phyloP scores from a whole-genome alignment of 1,140 invertebrate species.

The Bemisia tabaci region DNA sequence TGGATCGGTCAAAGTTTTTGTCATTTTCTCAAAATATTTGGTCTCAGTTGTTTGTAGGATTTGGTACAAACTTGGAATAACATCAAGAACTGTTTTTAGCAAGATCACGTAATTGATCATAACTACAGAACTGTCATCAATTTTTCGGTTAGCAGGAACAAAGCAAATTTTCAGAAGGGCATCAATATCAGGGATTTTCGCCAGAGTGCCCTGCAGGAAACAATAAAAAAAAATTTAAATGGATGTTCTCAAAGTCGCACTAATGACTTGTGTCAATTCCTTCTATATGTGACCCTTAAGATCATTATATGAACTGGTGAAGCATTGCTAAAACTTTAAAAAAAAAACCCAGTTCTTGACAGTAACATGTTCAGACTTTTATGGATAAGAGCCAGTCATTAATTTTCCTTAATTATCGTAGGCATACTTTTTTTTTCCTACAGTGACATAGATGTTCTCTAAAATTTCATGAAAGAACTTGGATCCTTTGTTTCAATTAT shows the following conservation, averaged over 20 bases:
- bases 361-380: too few relatives aligned
- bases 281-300: too few relatives aligned
- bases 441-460: too few relatives aligned
- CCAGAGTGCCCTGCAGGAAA: neutral
- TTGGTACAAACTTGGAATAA: neutral
- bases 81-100: neutral
- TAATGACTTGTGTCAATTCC: too few relatives aligned
- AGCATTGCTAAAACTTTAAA: too few relatives aligned
- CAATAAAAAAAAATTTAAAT: conserved; percentile 6
- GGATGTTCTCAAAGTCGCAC: conserved; percentile 21
- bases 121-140: neutral
- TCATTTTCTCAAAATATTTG: neutral
- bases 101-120: neutral
- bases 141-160: conserved; percentile 17
- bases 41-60: neutral
- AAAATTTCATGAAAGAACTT: too few relatives aligned
- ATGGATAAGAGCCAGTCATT: too few relatives aligned
- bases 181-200: conserved; percentile 34
- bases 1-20: neutral
- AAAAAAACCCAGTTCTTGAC: too few relatives aligned
- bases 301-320: too few relatives aligned
- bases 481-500: too few relatives aligned
- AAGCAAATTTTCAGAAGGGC: conserved; percentile 38
- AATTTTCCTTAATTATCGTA: too few relatives aligned
- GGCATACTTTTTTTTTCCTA: too few relatives aligned